Base-by-base conservation (phyloP, 1,140 invertebrate genomes). In the Meloidogyne exigua region DNA sequence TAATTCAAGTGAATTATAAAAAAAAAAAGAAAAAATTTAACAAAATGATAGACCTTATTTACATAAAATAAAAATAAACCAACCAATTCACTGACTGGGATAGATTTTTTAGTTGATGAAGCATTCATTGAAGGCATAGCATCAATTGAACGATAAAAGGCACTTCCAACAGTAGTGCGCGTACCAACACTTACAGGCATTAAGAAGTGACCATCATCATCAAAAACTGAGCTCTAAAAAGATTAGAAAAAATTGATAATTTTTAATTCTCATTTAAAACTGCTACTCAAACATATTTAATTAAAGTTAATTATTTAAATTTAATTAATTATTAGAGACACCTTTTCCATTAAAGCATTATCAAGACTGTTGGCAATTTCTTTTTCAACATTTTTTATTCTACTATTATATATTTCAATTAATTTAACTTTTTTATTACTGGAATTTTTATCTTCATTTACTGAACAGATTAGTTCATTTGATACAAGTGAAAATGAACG, bases 71-170 rank as follows among this genome's bases (percentile, higher is more conserved):
- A 39, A 25, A 4, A 68, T 28, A 67, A 67, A 32, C 74, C 92
- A 92, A 99, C 96, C 92, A 99, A 91, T 90, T 99, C 96, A 76
- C 95, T 98, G 84, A 99, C 96, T 75, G 95, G 95, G 85, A 98
- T 97, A 26, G 95, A 96, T 90, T 98, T 98, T 87, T 95, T 91
- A 12, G 79, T 87, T n/a, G 44, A 85, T 86, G 93, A 91, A 76
- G 94, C 94, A 88, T 95, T 92, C 89, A 99, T 96, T 88, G 98
- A 95, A 42, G 96, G 96, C 94, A 96, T 98, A 87, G 95, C 97
- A 91, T 99, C 96, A 89, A 99, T 99, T 89, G 94, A 96, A 88
- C 94, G 98, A 91, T 98, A 99, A 91, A 99, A 99, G 13, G 95
- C 94, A 90, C 97, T 98, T 89, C 97, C 94, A 77, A 93, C 93